Evolutionary conservation across 2,888 invertebrate genomes (phyloP).

Genomic region (Onchidella celtica): DNA sequence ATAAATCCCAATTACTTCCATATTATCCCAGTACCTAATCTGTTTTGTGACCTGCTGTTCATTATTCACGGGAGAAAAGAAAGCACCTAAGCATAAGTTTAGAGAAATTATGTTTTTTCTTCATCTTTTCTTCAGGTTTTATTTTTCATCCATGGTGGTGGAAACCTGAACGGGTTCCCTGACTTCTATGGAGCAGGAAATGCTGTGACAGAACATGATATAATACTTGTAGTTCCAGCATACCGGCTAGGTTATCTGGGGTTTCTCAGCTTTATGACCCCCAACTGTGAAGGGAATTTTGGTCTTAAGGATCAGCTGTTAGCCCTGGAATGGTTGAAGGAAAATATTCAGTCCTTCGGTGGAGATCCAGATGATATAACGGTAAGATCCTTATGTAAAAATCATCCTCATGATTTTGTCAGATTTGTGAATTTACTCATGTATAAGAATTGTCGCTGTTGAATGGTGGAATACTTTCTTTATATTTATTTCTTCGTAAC

Average conservation of each 20-base stretch:
- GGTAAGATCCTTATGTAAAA: slow-evolving; percentile 11
- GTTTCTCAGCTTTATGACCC: slow-evolving; percentile 44
- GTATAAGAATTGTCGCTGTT: too few relatives aligned
- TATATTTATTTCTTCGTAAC: too few relatives aligned
- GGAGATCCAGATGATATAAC: slow-evolving; percentile 29
- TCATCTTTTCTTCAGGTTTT: slow-evolving; percentile 27
- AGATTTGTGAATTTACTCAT: background rate
- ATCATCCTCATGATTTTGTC: background rate
- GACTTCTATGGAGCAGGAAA: slow-evolving; percentile 26
- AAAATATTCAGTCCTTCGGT: slow-evolving; percentile 30
- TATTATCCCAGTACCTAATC: too few relatives aligned
- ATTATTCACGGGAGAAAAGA: too few relatives aligned
- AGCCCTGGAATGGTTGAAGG: slow-evolving; percentile 32
- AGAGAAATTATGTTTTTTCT: too few relatives aligned
- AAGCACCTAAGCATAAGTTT: too few relatives aligned
- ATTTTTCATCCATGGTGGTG: slow-evolving; percentile 49
- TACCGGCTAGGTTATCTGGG: slow-evolving; percentile 53
- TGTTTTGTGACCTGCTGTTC: too few relatives aligned
- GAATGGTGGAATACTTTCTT: too few relatives aligned
- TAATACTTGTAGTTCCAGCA: slow-evolving; percentile 49
- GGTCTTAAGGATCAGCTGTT: slow-evolving; percentile 30
- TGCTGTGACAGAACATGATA: slow-evolving; percentile 40
- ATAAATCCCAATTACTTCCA: too few relatives aligned
- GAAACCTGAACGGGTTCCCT: slow-evolving; percentile 21
- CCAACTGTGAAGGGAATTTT: slow-evolving; percentile 6